These are phyloP conservation scores for Caerostris darwini DNA, from an alignment of 1,140 invertebrate genomes.

Conservation along the genomic window DNA sequence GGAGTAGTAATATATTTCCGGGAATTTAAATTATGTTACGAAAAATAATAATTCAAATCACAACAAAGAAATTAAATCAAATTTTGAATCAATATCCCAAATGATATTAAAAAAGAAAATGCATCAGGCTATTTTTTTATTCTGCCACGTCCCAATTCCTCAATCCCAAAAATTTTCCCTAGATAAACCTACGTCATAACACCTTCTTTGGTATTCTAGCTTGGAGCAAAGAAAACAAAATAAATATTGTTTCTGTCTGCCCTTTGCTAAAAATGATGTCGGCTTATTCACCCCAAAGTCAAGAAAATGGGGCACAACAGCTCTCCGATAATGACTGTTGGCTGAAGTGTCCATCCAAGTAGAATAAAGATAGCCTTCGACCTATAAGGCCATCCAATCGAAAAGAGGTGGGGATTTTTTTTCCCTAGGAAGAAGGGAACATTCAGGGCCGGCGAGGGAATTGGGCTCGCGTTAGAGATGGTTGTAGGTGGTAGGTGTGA, in stretches of 20 bases:
- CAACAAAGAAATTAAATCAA: too few species aligned
- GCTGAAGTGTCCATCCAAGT: constrained; percentile 66
- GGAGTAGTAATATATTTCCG: too few species aligned
- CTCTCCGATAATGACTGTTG: constrained; percentile 53
- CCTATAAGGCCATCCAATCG: constrained; percentile 59
- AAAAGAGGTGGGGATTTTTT: background rate
- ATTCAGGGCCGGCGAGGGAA: background rate
- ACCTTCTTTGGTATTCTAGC: background rate
- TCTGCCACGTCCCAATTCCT: too few species aligned
- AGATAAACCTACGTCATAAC: background rate
- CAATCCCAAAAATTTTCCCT: too few species aligned
- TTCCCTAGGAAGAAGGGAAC: background rate
- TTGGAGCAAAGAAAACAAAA: background rate
- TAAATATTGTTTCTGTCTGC: constrained; percentile 5
- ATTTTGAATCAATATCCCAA: too few species aligned
- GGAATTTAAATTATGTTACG: too few species aligned
- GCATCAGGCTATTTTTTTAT: too few species aligned
- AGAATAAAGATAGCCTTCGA: constrained; percentile 71
- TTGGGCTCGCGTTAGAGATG: background rate
- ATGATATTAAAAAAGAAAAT: too few species aligned
- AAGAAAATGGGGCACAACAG: constrained; percentile 44
- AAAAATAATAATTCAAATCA: too few species aligned
- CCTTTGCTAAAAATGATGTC: constrained; percentile 39
- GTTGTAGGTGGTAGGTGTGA: background rate
- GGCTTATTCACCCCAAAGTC: background rate